Percentiles rank a stretch among this genome's conserved stretches.
phyloP scores from a whole-genome alignment of 2,797 vertebrate genomes.

The Microchirus variegatus region DNA sequence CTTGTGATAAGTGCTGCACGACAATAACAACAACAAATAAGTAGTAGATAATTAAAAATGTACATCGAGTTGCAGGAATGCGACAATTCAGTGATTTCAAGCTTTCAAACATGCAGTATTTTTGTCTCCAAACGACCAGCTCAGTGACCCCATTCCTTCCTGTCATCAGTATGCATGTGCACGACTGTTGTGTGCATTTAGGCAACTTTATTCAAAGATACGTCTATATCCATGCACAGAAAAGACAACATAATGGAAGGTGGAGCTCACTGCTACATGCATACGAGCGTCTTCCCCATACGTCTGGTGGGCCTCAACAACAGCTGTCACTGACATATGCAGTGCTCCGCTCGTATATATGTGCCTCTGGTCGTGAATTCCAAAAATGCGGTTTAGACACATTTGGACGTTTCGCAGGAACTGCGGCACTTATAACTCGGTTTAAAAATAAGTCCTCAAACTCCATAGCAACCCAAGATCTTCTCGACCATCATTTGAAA shows the following conservation, averaged over 20 bases:
- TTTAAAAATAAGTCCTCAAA: constrained; percentile 69
- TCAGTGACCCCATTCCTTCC: no score
- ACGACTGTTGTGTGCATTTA: no score
- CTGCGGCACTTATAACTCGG: constrained; percentile 54
- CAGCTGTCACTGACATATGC: constrained; percentile 84
- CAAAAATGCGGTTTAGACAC: constrained; percentile 73
- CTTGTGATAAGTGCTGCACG: neutral
- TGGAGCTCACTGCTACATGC: constrained; percentile 35
- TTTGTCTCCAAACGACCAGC: no score
- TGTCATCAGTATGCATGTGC: no score
- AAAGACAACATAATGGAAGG: constrained; percentile 31
- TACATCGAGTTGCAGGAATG: no score
- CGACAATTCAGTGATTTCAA: no score
- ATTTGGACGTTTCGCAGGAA: constrained; percentile 71
- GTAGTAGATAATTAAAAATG: no score
- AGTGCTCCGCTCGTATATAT: constrained; percentile 51
- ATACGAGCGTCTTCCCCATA: constrained; percentile 40
- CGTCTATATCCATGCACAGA: constrained; percentile 17
- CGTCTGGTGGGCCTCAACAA: constrained; percentile 73
- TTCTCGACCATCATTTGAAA: constrained; percentile 52
- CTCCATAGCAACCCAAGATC: constrained; percentile 64
- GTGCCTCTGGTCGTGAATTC: constrained; percentile 69
- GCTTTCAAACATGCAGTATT: no score
- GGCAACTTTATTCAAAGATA: neutral
- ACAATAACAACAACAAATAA: constrained; percentile 5